Evolutionary conservation across 1,140 invertebrate species (phyloP).

Genomic region (Bombus sibiricus): DNA sequence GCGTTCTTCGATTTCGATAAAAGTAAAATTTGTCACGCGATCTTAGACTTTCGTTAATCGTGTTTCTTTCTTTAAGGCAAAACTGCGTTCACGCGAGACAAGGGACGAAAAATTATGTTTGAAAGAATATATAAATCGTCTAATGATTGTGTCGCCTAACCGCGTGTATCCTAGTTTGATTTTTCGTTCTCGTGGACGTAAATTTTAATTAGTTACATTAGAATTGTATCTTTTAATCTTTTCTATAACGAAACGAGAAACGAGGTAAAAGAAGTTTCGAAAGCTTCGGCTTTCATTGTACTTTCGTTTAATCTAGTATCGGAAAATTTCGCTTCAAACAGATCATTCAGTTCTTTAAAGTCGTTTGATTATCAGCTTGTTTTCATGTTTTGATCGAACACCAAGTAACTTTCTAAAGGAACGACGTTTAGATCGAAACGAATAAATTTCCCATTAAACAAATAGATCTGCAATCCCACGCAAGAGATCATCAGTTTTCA

Average conservation of each 20-base stretch:
- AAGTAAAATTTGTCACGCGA: not conserved
- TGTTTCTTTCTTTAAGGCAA: not conserved
- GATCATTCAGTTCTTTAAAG: not conserved
- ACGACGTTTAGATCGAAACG: not conserved
- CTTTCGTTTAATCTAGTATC: not conserved
- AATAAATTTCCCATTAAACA: not conserved
- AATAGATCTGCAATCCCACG: too few relatives aligned
- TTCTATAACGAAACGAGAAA: not conserved
- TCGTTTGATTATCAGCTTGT: not conserved
- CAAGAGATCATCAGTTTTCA: not conserved
- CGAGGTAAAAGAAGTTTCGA: not conserved
- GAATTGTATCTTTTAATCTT: not conserved
- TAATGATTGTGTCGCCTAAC: not conserved
- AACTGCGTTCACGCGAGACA: not conserved
- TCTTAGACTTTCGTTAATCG: not conserved
- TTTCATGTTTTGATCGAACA: not conserved
- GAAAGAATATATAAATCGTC: not conserved
- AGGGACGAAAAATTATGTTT: not conserved
- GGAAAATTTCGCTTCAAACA: not conserved
- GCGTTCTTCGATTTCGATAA: not conserved
- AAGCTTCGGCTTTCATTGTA: not conserved
- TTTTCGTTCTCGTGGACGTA: not conserved
- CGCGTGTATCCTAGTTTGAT: not conserved
- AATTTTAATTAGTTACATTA: not conserved
- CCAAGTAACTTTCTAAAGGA: not conserved